Conservation (phyloP, 2,113 vertebrate genomes). For the Xiphophorus couchianus region DNA sequence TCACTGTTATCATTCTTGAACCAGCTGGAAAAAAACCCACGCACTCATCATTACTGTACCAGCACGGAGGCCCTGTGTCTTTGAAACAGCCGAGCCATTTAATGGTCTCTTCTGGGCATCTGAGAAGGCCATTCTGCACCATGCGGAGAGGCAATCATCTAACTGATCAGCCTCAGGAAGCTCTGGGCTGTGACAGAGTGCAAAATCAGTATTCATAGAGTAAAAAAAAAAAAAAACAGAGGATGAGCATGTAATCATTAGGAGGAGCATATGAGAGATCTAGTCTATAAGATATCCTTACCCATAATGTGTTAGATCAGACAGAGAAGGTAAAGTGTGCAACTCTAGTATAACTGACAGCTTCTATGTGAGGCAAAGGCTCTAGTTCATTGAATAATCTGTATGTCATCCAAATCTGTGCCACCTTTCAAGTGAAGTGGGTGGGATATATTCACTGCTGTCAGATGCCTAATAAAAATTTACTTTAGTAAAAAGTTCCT, state of each 20-base stretch:
- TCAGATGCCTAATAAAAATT: not conserved
- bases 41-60: slow-evolving; percentile 56
- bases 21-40: slow-evolving; percentile 13
- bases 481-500: not conserved
- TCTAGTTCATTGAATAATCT: not conserved
- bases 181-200: slow-evolving; percentile 38
- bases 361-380: not conserved
- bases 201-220: slow-evolving; percentile 50
- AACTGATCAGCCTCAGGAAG: slow-evolving; percentile 61
- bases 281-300: not conserved
- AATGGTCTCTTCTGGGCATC: slow-evolving; percentile 70
- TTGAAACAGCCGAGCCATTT: slow-evolving; percentile 65
- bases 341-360: not conserved
- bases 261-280: slow-evolving; percentile 10
- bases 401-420: not conserved
- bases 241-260: slow-evolving; percentile 27
- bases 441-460: not conserved
- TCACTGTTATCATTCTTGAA: slow-evolving; percentile 30
- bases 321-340: not conserved
- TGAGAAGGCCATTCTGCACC: slow-evolving; percentile 43
- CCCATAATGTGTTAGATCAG: not conserved
- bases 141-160: slow-evolving; percentile 64
- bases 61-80: slow-evolving; percentile 34
- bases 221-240: slow-evolving; percentile 30
- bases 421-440: not conserved